Evolutionary conservation across 2,113 vertebrate species (phyloP), one percentile per base, ranked within the genome.

Genomic region (Marmota flaviventris): DNA sequence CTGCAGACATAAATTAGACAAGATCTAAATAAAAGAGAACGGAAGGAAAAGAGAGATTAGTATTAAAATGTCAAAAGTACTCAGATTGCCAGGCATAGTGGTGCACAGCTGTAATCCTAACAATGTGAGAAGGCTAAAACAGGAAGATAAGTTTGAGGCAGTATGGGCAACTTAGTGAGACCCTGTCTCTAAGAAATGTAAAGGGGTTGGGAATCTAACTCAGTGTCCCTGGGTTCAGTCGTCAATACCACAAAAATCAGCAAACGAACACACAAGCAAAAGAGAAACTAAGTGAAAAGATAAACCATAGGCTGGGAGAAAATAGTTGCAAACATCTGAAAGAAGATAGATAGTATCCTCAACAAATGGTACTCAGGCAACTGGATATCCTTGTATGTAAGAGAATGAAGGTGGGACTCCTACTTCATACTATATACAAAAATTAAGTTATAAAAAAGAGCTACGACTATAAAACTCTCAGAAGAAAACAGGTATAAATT

Each of bases 241-340:
- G 2, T 27, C 25, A 63, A 7, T 63, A 63, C 61, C 24, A 61
- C 58, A 61, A 61, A 61, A 61, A 61, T 25, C 24, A 61, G 22
- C 58, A 61, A 61, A 5, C 32, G 6, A 16, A 56, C 53, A 56
- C 56, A 20, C 56, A 20, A 56, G 87, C 58, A 81, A 56, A 88
- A 45, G 67, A 67, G 65, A 61, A 61, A 25, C 22, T 61, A 61
- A 25, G 58, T 61, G 65, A 32, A 67, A 67, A 67, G 29, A 67
- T 32, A 67, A 67, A 25, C 29, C 65, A 34, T 13, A 67, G 76
- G 14, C 29, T 51, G 45, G 25, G 39, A 75, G 79, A 88, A 72
- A 91, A 88, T 51, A 76, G 39, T 94, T 94, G 34, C 29, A 72
- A 67, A 67, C 65, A 32, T 67, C 14, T 93, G 45, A 91, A 86